Percentiles rank a stretch among this genome's conserved stretches.
Conservation (phyloP, 2,888 invertebrate genomes). For the Mythimna impura region DNA sequence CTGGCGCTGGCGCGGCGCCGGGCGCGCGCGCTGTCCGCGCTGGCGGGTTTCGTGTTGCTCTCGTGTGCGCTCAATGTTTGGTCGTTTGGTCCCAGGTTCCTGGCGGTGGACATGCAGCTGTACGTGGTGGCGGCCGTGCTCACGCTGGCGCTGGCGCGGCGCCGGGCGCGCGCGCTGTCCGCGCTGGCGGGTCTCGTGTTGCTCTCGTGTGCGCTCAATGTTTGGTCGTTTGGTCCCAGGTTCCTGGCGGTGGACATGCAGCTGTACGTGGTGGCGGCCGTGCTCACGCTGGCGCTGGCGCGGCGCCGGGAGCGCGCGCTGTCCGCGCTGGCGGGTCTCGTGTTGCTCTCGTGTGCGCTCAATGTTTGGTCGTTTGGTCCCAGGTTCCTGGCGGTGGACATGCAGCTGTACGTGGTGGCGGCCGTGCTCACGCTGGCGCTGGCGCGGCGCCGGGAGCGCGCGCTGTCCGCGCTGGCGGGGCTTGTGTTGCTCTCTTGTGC, state of each 20-base stretch:
- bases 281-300: slow-evolving; percentile 69
- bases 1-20: no score
- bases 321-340: slow-evolving; percentile 62
- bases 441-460: slow-evolving; percentile 58
- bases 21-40: no score
- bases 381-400: slow-evolving; percentile 83
- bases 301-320: no score
- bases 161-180: no score
- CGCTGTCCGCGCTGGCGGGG: slow-evolving; percentile 62
- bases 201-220: no score
- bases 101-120: no score
- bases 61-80: no score
- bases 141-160: no score
- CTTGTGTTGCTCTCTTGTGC: slow-evolving; percentile 63
- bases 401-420: slow-evolving; percentile 77
- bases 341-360: slow-evolving; percentile 60
- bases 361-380: slow-evolving; percentile 69
- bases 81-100: no score
- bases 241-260: slow-evolving; percentile 83
- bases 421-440: slow-evolving; percentile 70
- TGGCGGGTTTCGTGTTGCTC: no score
- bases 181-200: no score
- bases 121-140: no score
- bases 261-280: slow-evolving; percentile 71
- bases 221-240: slow-evolving; percentile 64